Evolutionary conservation across 2,797 vertebrate genomes (phyloP), one percentile per base, ranked within the genome.

Genomic region (Phataginus tetradactyla): DNA sequence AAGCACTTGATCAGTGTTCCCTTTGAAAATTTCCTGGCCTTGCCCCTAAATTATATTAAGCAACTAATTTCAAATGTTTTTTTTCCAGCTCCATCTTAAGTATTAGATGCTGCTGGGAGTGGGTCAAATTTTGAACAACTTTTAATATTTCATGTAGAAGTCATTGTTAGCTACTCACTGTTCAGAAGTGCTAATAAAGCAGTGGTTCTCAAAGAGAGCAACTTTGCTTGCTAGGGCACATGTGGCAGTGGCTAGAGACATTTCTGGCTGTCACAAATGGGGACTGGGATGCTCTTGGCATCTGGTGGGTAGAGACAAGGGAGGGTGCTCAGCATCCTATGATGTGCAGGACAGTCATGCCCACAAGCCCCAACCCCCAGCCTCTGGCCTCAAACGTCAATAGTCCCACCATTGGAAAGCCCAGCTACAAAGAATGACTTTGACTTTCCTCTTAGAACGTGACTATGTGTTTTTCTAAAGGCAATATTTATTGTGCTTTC

Each of bases 401-500:
- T 3, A 53, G 17, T 12, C 66, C 25, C 32, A 39, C 61, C 21
- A 20, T 2, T 23, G 39, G 53, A 9, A 86, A 83, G 15, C 18
- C 13, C 1, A 37, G 5, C 4, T 34, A 5, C 20, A 55, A 90
- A 81, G 42, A 51, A 63, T 95, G n/a, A 84, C 75, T 96, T 91
- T 90, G 39, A 4, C 94, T 95, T 96, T 89, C 91, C 72, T 77
- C 4, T 72, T 95, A 92, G 57, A 95, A 64, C 7, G 8, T 15
- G 90, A 87, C 63, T 34, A 72, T 96, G 68, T 32, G 63, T 92
- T 96, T 94, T 64, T 94, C 75, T 68, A 68, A 68, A 96, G 94
- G 51, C 7, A 25, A 14, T 0, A 27, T 51, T 83, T 92, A 64
- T 95, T 97, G 42, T 77, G 83, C 57, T 92, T 93, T 57, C 71